phyloP scores from a whole-genome alignment of 2,888 invertebrate genomes.

The Metalampra italica region DNA sequence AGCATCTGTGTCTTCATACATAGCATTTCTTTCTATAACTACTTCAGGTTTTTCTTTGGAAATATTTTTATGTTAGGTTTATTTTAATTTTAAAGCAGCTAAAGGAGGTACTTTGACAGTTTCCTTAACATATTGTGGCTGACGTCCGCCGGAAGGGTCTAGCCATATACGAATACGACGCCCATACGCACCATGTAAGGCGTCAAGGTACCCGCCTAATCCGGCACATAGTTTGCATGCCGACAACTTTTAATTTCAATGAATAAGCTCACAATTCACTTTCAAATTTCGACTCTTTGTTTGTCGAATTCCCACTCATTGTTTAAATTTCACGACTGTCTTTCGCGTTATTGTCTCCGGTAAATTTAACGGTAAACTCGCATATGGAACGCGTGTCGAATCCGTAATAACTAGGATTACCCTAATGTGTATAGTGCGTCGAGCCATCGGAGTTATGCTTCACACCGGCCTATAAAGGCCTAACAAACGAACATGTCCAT shows the following conservation, averaged over 20 bases:
- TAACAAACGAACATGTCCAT: conserved; percentile 79
- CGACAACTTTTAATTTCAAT: conserved; percentile 38
- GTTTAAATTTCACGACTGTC: conserved; percentile 10
- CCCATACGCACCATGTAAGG: conserved; percentile 40
- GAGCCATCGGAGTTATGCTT: conserved; percentile 52
- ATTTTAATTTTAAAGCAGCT: conserved; percentile 18
- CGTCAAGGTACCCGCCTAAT: conserved; percentile 38
- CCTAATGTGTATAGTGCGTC: conserved; percentile 36
- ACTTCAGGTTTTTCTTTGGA: conserved; percentile 4
- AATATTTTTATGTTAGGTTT: conserved; percentile 4
- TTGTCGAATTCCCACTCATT: conserved; percentile 23
- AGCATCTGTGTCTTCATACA: conserved; percentile 8
- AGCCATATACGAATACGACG: conserved; percentile 38
- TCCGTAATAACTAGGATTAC: conserved; percentile 45
- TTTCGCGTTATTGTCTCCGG: conserved; percentile 34
- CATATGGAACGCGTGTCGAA: conserved; percentile 41
- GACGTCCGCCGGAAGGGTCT: conserved; percentile 57
- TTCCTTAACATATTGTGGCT: conserved; percentile 25
- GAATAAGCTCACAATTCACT: conserved; percentile 28
- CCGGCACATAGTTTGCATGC: conserved; percentile 34
- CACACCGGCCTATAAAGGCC: conserved; percentile 48
- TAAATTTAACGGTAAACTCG: conserved; percentile 20
- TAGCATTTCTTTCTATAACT: conserved; percentile 3
- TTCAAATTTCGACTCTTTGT: conserved; percentile 26
- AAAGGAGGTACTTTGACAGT: conserved; percentile 4